A percentile compares a stretch with the other conserved stretches of the same genome.
Conservation (phyloP, 1,140 invertebrate genomes). For the Drosophila pseudoobscura region DNA sequence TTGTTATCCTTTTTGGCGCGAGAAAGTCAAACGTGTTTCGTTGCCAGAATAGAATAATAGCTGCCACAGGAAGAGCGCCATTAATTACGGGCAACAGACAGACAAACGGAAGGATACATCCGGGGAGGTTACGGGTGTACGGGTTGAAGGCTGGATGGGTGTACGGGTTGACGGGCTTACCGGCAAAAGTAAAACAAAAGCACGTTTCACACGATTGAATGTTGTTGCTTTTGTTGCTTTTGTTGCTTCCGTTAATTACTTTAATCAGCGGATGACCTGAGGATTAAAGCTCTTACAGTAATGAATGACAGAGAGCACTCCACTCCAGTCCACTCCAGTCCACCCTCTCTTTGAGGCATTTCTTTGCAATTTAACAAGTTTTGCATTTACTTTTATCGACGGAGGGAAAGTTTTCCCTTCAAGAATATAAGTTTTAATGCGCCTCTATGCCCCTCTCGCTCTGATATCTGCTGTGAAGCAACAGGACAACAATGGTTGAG, state of each 20-base stretch:
- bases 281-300: slow-evolving; percentile 57
- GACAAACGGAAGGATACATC: not conserved
- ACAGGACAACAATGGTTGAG: slow-evolving; percentile 42
- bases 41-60: slow-evolving; percentile 62
- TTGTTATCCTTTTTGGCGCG: slow-evolving; percentile 67
- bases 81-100: slow-evolving; percentile 62
- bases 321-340: not conserved
- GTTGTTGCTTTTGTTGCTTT: slow-evolving; percentile 13
- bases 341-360: slow-evolving; percentile 12
- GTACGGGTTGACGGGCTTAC: slow-evolving; percentile 18
- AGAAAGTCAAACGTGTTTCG: slow-evolving; percentile 71
- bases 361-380: slow-evolving; percentile 54
- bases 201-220: slow-evolving; percentile 59
- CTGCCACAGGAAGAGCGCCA: slow-evolving; percentile 67
- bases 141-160: not conserved
- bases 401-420: slow-evolving; percentile 44
- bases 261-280: slow-evolving; percentile 56
- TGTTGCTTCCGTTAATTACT: slow-evolving; percentile 54
- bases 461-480: slow-evolving; percentile 40
- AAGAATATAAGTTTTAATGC: slow-evolving; percentile 65
- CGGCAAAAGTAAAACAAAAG: slow-evolving; percentile 50
- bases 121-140: not conserved
- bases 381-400: slow-evolving; percentile 66
- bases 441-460: slow-evolving; percentile 19
- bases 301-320: not conserved